Evolutionary conservation across 2,113 vertebrate genomes (phyloP).

Genomic region (Antechinus flavipes): DNA sequence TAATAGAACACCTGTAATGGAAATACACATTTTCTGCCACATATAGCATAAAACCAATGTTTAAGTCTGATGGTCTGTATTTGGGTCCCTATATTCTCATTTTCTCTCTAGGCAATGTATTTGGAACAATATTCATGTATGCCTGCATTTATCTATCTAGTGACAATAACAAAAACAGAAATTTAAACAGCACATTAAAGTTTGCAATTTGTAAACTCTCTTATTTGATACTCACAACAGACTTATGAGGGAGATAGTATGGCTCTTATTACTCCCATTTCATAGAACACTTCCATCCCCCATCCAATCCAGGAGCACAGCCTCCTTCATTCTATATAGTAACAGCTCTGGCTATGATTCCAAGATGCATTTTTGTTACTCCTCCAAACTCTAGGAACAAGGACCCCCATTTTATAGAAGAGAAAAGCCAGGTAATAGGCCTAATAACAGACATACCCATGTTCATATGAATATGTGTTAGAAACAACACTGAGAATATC

Average conservation of each 20-base stretch:
- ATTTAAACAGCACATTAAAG: neutral
- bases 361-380: too few species aligned
- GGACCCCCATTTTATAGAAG: neutral
- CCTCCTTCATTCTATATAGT: too few species aligned
- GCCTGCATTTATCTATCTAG: neutral
- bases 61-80: neutral
- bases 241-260: neutral
- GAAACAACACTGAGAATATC: neutral
- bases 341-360: too few species aligned
- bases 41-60: neutral
- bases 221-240: neutral
- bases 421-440: neutral
- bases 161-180: neutral
- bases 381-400: too few species aligned
- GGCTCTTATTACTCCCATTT: neutral
- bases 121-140: neutral
- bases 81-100: neutral
- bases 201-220: neutral
- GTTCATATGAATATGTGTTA: neutral
- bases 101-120: neutral
- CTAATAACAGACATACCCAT: neutral
- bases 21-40: neutral
- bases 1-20: neutral
- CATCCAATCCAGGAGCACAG: too few species aligned
- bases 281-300: neutral